Evolutionary conservation across 2,113 vertebrate genomes (phyloP), one percentile per base, ranked within the genome.

Genomic region (Istiophorus platypterus): DNA sequence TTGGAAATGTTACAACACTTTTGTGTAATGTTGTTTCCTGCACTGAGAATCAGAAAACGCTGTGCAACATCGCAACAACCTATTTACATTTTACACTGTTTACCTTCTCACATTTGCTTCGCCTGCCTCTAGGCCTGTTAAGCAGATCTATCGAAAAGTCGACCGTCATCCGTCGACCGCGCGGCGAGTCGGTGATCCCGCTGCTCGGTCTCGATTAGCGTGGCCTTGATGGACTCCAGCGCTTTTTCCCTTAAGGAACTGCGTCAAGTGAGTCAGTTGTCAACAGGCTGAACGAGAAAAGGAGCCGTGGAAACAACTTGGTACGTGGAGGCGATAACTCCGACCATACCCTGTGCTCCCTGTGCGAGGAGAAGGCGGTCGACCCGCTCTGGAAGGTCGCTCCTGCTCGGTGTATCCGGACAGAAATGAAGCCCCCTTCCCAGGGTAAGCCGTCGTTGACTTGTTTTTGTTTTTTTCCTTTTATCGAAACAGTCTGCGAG

Each of bases 171-270:
- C 0, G 3, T 1, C 1, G 1, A 14, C 11, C n/a, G 1, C 0
- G 5, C 2, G 1, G 13, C 1, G 4, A 26, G n/a, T 14, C 51
- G 0, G 41, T 9, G 0, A 31, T 51, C 51, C 51, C 20, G 13
- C n/a, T 24, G 69, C 73, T 85, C 79, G 9, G 41, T 0, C 4
- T 94, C 79, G 89, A 94, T 79, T 95, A 12, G 72, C 92, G 15
- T 51, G 59, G 90, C 63, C 93, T 93, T 7, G 67, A 15, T 4
- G 39, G 34, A 78, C 45, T 80, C 77, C 79, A 58, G 14, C 76
- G 29, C 69, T 84, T 85, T 77, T 74, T 82, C 56, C 85, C 84
- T 89, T 80, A 85, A 93, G 92, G 92, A 94, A 92, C 89, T 94
- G 81, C 24, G 31, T 77, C 11, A 84, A 85, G 79, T 66, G 18